Evolutionary conservation across 1,140 invertebrate genomes (phyloP).

Genomic region (Eubasilissa regina): DNA sequence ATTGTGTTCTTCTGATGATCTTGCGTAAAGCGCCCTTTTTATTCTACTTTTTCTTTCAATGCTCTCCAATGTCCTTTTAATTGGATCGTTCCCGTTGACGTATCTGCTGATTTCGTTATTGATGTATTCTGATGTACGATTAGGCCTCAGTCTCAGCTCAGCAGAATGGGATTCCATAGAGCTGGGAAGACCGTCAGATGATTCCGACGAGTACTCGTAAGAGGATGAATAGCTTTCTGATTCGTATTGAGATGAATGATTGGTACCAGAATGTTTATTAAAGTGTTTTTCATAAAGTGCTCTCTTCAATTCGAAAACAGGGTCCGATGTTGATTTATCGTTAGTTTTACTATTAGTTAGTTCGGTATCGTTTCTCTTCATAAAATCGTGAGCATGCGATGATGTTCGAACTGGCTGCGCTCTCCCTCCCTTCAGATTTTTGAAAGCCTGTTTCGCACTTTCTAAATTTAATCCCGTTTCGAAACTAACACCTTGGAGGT

Average conservation of each 20-base stretch:
- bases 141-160: conserved; percentile 21
- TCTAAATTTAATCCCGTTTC: conserved; percentile 10
- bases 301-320: neutral
- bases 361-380: neutral
- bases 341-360: neutral
- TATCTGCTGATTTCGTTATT: conserved; percentile 22
- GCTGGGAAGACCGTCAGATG: conserved; percentile 29
- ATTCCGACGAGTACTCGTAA: conserved; percentile 20
- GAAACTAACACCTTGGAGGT: neutral
- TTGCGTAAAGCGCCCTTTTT: conserved; percentile 1
- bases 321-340: no score
- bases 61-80: neutral
- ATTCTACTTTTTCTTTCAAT: conserved; percentile 12
- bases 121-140: neutral
- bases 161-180: conserved; percentile 44
- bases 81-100: conserved; percentile 29
- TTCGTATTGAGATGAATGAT: conserved; percentile 1
- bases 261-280: neutral
- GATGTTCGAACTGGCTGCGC: neutral
- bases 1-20: conserved; percentile 2
- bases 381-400: neutral
- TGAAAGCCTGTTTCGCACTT: conserved; percentile 8
- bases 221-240: conserved; percentile 16
- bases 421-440: conserved; percentile 5
- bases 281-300: neutral